Conservation (phyloP, 2,113 vertebrate species). For the Apodemus speciosus region DNA sequence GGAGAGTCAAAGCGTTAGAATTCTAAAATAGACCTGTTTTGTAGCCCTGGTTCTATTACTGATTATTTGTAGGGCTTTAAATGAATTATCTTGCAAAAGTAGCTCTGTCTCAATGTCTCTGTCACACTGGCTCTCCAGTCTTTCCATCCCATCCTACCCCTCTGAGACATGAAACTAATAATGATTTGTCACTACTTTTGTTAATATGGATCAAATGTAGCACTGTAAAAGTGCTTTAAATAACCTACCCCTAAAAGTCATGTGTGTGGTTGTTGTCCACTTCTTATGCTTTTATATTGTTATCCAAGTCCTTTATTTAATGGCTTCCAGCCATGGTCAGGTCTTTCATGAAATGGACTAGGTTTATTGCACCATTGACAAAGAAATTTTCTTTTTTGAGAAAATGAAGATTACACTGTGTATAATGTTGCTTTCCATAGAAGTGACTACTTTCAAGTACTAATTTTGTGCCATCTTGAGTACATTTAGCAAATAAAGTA, state of each 20-base stretch:
- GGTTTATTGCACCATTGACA: constrained; percentile 60
- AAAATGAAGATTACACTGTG: constrained; percentile 1
- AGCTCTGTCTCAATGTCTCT: constrained; percentile 25
- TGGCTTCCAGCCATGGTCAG: constrained; percentile 51
- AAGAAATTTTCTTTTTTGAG: constrained; percentile 52
- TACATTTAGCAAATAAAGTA: constrained; percentile 67
- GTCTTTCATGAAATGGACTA: constrained; percentile 33
- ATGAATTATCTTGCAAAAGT: constrained; percentile 30
- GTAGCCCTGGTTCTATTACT: not conserved
- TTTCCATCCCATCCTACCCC: constrained; percentile 43
- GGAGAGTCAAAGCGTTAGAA: not conserved
- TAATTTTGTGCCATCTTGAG: constrained; percentile 58
- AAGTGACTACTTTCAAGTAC: constrained; percentile 74
- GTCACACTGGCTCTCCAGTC: constrained; percentile 41
- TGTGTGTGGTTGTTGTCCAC: not conserved
- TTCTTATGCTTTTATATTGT: constrained; percentile 40
- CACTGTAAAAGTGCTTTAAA: not conserved
- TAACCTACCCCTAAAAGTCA: not conserved
- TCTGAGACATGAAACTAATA: not conserved
- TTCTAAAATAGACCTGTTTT: not conserved
- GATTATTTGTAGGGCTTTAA: not conserved
- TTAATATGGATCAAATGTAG: constrained; percentile 21
- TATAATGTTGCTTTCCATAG: not conserved
- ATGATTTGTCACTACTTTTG: not conserved
- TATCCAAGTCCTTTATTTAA: constrained; percentile 49